Evolutionary conservation across 1,140 invertebrate species (phyloP).

Genomic region (Drosophila nigromelanica): DNA sequence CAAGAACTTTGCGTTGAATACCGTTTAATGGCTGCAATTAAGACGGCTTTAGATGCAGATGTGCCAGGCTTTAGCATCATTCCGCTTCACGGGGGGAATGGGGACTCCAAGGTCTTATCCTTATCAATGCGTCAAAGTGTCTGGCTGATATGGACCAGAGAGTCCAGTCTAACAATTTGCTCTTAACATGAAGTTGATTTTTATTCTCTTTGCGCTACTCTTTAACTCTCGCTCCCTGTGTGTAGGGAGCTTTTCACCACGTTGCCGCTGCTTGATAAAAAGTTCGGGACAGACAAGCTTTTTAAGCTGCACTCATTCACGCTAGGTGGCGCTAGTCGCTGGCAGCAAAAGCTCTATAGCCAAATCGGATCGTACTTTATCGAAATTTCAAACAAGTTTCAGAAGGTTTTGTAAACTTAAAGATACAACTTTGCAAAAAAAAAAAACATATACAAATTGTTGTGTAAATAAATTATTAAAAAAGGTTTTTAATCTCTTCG

Average conservation of each 20-base stretch:
- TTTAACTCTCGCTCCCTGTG: background rate
- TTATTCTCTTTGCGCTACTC: background rate
- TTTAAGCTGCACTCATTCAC: background rate
- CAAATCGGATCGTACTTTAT: background rate
- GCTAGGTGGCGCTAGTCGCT: conserved; percentile 34
- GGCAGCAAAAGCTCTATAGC: background rate
- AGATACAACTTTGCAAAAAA: no score
- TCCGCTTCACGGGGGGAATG: background rate
- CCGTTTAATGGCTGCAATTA: conserved; percentile 66
- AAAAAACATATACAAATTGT: no score
- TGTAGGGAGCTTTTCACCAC: conserved; percentile 53
- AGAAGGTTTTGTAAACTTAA: background rate
- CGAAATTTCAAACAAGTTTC: background rate
- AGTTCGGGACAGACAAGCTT: background rate
- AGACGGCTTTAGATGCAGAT: conserved; percentile 45
- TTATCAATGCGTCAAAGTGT: conserved; percentile 59
- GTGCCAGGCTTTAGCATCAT: conserved; percentile 18
- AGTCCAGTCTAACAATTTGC: conserved; percentile 17
- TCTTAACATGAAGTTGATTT: conserved; percentile 2
- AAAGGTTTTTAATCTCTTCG: no score
- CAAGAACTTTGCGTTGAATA: conserved; percentile 6
- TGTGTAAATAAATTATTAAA: no score
- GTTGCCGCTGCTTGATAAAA: background rate
- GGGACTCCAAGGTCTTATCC: conserved; percentile 50
- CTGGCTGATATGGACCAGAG: conserved; percentile 9